Percentiles rank a stretch among this genome's conserved stretches.
Evolutionary conservation across 2,888 invertebrate species (phyloP).

Genomic region (Tolmerus cingulatus): DNA sequence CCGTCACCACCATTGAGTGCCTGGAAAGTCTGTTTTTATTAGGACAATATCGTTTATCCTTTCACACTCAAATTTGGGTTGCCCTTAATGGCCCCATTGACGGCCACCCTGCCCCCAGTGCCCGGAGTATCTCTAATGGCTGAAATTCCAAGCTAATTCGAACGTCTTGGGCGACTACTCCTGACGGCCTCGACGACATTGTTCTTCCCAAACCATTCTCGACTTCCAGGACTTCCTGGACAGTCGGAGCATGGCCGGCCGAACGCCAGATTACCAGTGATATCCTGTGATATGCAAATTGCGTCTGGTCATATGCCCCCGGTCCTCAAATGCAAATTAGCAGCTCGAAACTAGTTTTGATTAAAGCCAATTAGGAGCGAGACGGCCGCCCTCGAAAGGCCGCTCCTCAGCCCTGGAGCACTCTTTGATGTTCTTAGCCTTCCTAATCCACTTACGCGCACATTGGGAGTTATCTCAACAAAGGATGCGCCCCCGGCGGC

Average conservation of each 20-base stretch:
- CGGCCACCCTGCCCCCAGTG: background rate
- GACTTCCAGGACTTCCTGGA: background rate
- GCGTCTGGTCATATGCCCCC: conserved; percentile 19
- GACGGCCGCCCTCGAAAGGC: background rate
- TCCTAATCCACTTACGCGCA: conserved; percentile 1
- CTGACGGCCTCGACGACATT: background rate
- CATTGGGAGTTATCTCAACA: conserved; percentile 12
- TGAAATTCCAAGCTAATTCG: background rate
- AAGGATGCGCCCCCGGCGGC: background rate
- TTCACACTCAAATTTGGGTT: conserved; percentile 5
- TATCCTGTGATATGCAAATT: conserved; percentile 44
- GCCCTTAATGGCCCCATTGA: background rate
- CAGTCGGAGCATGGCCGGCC: background rate
- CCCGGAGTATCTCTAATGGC: background rate
- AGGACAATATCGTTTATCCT: conserved; percentile 29
- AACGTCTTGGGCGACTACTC: background rate
- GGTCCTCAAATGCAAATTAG: conserved; percentile 46
- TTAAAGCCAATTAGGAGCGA: conserved; percentile 44
- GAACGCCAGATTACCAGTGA: background rate
- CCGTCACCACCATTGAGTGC: background rate
- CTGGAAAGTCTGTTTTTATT: conserved; percentile 31
- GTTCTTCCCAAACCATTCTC: background rate
- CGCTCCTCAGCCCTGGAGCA: background rate
- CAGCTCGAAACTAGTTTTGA: conserved; percentile 45
- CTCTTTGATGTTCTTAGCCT: conserved; percentile 1